Evolutionary conservation across 1,140 invertebrate species (phyloP), one percentile per base, ranked within the genome.

Genomic region (Trichonephila clavipes): DNA sequence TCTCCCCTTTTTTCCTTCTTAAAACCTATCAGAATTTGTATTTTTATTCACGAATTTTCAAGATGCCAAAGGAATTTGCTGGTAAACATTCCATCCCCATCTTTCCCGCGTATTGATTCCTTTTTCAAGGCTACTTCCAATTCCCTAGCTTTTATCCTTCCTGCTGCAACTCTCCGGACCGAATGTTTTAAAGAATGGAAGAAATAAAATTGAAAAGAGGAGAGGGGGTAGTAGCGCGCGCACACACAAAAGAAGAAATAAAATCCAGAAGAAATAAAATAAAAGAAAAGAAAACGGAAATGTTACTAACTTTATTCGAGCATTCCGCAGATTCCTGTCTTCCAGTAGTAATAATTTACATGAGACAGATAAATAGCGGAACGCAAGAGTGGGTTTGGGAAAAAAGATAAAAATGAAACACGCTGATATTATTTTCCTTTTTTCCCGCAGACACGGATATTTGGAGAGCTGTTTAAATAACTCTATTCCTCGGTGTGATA

Each of bases 221-320:
- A 40, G 58, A 90, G 72, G 12, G 87, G n/a, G 34, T 8, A 28
- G 87, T 21, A 4, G 5, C 19, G 16, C 6, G 10, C 10, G 8
- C 1, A 66, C 44, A 58, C 69, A 89, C 44, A 89, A 62, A 34
- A 64, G 24, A 88, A 19, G n/a, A 6, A 21, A 28, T 21, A 14
- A 77, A 82, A 62, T 61, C 72, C 34, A 64, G 51, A 40, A 64
- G 28, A 28, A 66, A 88, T 21, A 64, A 21, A 90, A 77, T 16
- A 72, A 69, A 69, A 64, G 14, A 61, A 92, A 86, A 92, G 58
- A 69, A 59, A 85, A 61, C 16, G 62, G 59, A 92, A 92, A 92
- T 92, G 83, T 92, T 92, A 58, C 91, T 92, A 92, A 92, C 91
- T 92, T 92, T 92, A 92, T 92, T 92, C 83, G 62, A 61, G 90